Percentiles rank a stretch among this genome's conserved stretches.
Conservation (phyloP, 2,888 invertebrate species). For the Eristalis pertinax region DNA sequence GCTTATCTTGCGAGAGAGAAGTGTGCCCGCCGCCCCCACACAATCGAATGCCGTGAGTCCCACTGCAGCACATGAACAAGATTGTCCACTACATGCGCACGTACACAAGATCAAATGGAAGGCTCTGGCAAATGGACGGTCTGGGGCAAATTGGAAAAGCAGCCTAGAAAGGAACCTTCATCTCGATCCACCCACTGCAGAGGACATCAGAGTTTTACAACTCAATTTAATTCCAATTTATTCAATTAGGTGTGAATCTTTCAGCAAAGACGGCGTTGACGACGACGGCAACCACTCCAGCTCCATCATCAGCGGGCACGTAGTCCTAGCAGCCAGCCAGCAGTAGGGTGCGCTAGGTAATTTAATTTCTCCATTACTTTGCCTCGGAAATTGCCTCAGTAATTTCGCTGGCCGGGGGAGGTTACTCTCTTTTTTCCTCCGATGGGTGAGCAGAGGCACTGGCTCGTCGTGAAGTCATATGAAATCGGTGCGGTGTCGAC, state of each 20-base stretch:
- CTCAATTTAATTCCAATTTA: slow-evolving; percentile 71
- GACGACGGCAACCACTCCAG: background rate
- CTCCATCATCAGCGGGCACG: background rate
- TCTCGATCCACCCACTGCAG: background rate
- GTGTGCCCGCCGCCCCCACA: background rate
- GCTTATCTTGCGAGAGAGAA: slow-evolving; percentile 13
- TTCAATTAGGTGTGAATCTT: slow-evolving; percentile 71
- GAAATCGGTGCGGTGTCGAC: background rate
- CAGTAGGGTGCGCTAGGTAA: slow-evolving; percentile 34
- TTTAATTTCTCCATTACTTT: slow-evolving; percentile 69
- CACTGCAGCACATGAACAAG: slow-evolving; percentile 7
- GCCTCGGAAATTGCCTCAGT: slow-evolving; percentile 60
- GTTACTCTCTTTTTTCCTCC: background rate
- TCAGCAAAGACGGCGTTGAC: slow-evolving; percentile 26
- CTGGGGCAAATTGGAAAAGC: slow-evolving; percentile 1
- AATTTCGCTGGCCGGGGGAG: slow-evolving; percentile 35
- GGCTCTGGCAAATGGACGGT: slow-evolving; percentile 31
- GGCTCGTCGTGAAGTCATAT: background rate
- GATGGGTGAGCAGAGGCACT: background rate
- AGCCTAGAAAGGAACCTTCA: background rate
- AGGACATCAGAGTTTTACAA: slow-evolving; percentile 61
- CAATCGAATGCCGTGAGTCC: background rate
- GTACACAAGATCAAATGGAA: slow-evolving; percentile 56
- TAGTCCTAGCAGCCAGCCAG: slow-evolving; percentile 6
- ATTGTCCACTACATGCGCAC: slow-evolving; percentile 41